These are phyloP conservation scores for Mionectes macconnelli DNA, from an alignment of 2,113 vertebrate genomes.

Conservation along the genomic window DNA sequence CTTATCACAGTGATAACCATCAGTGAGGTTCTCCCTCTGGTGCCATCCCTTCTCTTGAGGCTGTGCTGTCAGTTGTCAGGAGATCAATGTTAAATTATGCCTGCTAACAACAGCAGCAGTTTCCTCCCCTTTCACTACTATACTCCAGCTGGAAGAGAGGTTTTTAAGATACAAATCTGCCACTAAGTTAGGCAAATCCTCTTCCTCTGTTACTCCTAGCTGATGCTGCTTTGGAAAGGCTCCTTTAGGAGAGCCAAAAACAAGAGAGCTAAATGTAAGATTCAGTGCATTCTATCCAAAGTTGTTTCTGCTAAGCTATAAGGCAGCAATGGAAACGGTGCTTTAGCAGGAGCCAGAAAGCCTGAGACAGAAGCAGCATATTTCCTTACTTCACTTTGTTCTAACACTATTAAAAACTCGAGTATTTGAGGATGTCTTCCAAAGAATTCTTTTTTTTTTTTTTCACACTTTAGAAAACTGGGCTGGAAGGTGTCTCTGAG, in stretches of 20 bases:
- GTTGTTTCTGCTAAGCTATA: background rate
- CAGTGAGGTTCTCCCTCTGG: background rate
- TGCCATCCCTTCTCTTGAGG: background rate
- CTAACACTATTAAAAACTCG: background rate
- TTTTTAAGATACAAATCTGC: background rate
- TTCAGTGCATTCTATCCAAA: background rate
- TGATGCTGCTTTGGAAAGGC: background rate
- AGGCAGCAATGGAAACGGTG: background rate
- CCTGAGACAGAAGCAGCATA: background rate
- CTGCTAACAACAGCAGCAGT: background rate
- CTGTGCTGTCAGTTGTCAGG: background rate
- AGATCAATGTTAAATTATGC: background rate
- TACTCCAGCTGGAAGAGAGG: background rate
- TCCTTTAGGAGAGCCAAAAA: background rate
- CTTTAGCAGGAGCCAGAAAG: background rate
- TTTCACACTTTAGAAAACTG: constrained; percentile 78
- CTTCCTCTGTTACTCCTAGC: background rate
- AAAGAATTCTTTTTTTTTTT: background rate
- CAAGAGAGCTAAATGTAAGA: background rate
- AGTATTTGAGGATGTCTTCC: background rate
- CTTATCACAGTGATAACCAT: background rate
- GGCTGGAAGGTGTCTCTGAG: constrained; percentile 81
- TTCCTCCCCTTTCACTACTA: background rate
- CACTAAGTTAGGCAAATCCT: background rate
- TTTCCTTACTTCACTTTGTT: background rate